Conservation (phyloP, 1,140 invertebrate species). For the Carposina sasakii region DNA sequence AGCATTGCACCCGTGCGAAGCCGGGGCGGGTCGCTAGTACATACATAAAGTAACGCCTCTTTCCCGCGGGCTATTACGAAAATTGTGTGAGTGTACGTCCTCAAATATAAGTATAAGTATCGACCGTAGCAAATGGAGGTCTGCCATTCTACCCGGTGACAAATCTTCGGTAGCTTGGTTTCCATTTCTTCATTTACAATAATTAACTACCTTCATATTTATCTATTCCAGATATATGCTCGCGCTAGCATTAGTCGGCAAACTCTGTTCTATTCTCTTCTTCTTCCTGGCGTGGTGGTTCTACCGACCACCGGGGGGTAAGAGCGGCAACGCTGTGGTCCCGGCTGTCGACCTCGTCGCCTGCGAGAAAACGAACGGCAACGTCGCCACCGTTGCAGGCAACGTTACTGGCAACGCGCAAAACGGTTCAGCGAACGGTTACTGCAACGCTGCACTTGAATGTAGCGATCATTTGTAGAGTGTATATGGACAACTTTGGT, state of each 20-base stretch:
- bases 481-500: background rate
- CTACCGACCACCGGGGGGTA: constrained; percentile 75
- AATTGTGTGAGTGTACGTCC: too few relatives aligned
- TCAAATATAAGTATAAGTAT: too few relatives aligned
- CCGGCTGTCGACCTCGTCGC: constrained; percentile 45
- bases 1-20: too few relatives aligned
- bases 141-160: too few relatives aligned
- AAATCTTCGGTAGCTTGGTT: too few relatives aligned
- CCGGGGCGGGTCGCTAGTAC: too few relatives aligned
- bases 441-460: constrained; percentile 57
- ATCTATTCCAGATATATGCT: constrained; percentile 76
- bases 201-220: too few relatives aligned
- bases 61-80: too few relatives aligned
- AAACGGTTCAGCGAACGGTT: constrained; percentile 42
- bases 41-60: too few relatives aligned
- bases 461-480: constrained; percentile 58
- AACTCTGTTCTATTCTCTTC: constrained; percentile 77
- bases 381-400: constrained; percentile 17
- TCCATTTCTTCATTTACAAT: too few relatives aligned
- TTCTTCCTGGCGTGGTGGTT: constrained; percentile 81
- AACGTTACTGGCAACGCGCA: constrained; percentile 14
- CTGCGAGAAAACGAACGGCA: constrained; percentile 44
- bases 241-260: constrained; percentile 76
- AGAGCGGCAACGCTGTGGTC: constrained; percentile 43
- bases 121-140: too few relatives aligned